Evolutionary conservation across 92 coral and sea anemone genomes (phyloP).

Genomic region (Montipora capitata): DNA sequence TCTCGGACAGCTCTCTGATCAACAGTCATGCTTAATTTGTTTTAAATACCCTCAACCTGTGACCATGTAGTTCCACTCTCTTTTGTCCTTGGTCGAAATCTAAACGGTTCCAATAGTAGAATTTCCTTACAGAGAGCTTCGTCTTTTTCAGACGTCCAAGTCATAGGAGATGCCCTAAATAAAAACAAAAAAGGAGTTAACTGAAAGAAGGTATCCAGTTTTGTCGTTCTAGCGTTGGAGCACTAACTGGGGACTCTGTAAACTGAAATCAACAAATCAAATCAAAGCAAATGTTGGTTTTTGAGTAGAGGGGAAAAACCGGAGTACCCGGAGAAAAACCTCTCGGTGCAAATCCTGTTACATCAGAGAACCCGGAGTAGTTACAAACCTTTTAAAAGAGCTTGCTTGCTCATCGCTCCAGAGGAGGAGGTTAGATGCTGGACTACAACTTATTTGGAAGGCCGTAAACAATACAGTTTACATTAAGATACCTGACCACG

Average conservation of each 20-base stretch:
- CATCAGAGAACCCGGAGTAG: no score
- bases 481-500: no score
- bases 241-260: background rate
- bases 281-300: no score
- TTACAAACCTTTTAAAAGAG: no score
- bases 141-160: conserved; percentile 47
- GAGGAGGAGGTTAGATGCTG: no score
- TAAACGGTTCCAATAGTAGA: conserved; percentile 32
- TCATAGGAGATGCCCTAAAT: conserved; percentile 18
- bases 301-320: no score
- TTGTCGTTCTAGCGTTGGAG: background rate
- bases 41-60: conserved; percentile 37
- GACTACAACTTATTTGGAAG: no score
- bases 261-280: background rate
- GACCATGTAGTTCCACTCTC: conserved; percentile 42
- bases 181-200: background rate
- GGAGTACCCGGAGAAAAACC: no score
- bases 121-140: conserved; percentile 43
- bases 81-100: conserved; percentile 46
- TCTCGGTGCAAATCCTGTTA: no score
- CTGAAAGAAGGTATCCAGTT: background rate
- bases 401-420: no score
- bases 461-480: no score
- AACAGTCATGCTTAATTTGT: conserved; percentile 22
- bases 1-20: conserved; percentile 53